phyloP scores from a whole-genome alignment of 2,797 vertebrate genomes.

The Perodicticus potto region DNA sequence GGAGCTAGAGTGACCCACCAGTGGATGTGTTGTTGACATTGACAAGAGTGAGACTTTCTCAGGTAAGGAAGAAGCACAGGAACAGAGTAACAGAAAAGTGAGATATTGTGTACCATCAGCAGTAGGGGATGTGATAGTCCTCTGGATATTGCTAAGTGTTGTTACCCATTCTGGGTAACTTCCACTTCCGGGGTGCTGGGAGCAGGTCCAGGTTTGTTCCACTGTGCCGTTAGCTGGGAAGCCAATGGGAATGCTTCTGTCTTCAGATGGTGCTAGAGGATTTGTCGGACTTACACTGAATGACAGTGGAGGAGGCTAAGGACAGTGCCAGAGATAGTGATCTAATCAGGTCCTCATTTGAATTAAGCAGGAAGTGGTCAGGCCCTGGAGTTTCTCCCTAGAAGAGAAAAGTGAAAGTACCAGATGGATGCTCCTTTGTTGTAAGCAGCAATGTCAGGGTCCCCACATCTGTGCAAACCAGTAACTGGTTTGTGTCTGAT shows the following conservation, averaged over 20 bases:
- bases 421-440: not conserved
- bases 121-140: not conserved
- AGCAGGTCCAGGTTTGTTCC: not conserved
- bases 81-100: not conserved
- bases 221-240: not conserved
- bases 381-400: not conserved
- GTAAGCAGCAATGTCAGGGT: not conserved
- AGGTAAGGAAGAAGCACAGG: no score
- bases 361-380: not conserved
- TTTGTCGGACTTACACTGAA: not conserved
- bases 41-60: not conserved
- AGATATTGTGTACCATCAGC: not conserved
- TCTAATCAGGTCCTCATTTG: not conserved
- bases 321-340: not conserved
- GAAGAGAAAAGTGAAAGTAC: not conserved
- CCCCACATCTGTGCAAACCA: not conserved
- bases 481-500: not conserved
- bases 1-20: not conserved
- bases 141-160: not conserved
- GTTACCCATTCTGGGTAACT: not conserved
- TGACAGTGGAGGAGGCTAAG: no score
- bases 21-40: not conserved
- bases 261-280: not conserved
- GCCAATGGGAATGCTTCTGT: not conserved
- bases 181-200: not conserved